Evolutionary conservation across 2,888 invertebrate genomes (phyloP).

Genomic region (Apamea epomidion): DNA sequence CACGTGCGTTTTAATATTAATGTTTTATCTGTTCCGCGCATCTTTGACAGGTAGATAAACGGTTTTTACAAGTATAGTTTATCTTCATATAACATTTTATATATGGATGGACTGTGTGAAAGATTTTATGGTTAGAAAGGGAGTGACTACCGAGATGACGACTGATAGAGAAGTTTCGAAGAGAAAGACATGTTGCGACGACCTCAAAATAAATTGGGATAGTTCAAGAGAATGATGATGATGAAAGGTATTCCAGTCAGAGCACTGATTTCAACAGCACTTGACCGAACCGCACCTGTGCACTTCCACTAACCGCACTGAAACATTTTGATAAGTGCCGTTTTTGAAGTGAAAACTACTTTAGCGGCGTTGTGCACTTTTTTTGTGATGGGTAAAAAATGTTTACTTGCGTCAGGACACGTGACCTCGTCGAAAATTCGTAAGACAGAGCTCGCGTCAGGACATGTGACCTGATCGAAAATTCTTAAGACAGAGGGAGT

Average conservation of each 20-base stretch:
- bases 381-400: too few relatives aligned
- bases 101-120: neutral
- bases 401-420: too few relatives aligned
- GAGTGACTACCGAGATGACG: neutral
- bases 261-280: too few relatives aligned
- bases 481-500: too few relatives aligned
- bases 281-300: too few relatives aligned
- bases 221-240: neutral
- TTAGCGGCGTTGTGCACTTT: too few relatives aligned
- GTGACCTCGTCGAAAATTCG: too few relatives aligned
- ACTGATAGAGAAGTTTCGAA: neutral
- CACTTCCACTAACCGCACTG: too few relatives aligned
- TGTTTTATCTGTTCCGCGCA: slow-evolving; percentile 26
- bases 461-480: too few relatives aligned
- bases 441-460: too few relatives aligned
- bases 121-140: neutral
- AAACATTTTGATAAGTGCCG: too few relatives aligned
- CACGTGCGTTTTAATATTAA: slow-evolving; percentile 34
- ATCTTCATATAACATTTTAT: neutral
- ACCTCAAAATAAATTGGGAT: neutral
- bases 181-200: neutral
- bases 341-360: too few relatives aligned
- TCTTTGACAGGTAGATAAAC: slow-evolving; percentile 37
- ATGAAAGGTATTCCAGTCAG: neutral
- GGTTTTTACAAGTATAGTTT: slow-evolving; percentile 2